phyloP scores from a whole-genome alignment of 2,888 invertebrate genomes.

The Drosophila dives region DNA sequence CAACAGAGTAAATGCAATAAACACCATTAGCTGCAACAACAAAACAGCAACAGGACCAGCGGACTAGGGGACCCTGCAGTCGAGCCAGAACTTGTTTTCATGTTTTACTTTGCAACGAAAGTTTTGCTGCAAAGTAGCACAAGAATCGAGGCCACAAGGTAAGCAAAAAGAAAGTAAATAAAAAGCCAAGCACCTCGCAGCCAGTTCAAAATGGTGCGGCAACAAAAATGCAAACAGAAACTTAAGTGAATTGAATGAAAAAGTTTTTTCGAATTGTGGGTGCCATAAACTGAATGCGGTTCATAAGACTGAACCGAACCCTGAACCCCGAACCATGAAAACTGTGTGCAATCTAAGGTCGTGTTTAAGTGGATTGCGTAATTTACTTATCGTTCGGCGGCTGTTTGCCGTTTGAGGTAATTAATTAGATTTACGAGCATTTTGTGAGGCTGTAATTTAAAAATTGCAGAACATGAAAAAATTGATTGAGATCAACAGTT shows the following conservation, averaged over 20 bases:
- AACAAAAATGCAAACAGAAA: constrained; percentile 73
- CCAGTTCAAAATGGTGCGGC: constrained; percentile 54
- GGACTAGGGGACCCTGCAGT: constrained; percentile 3
- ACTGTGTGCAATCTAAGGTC: constrained; percentile 23
- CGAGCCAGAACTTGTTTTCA: constrained; percentile 37
- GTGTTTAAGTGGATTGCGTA: constrained; percentile 53
- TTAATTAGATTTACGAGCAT: constrained; percentile 32
- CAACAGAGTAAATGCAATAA: constrained; percentile 78
- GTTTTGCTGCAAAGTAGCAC: constrained; percentile 49
- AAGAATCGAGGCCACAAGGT: constrained; percentile 56
- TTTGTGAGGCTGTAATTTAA: neutral
- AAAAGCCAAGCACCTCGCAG: constrained; percentile 31
- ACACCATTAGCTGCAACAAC: constrained; percentile 74
- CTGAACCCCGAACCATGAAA: constrained; percentile 4
- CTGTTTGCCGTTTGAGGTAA: constrained; percentile 39
- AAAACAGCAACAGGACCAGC: constrained; percentile 6
- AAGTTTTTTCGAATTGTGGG: constrained; percentile 66
- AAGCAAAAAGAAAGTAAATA: constrained; percentile 21
- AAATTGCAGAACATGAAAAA: neutral
- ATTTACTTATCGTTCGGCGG: constrained; percentile 55
- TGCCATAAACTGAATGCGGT: constrained; percentile 62
- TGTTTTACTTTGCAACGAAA: constrained; percentile 59
- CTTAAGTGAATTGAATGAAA: constrained; percentile 78
- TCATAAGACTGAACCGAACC: constrained; percentile 29
- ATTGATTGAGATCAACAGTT: neutral